A percentile compares a stretch with the other conserved stretches of the same genome.
These are phyloP conservation scores for Zoanthus solanderi DNA, from an alignment of 92 coral and sea anemone species.

Conservation along the genomic window DNA sequence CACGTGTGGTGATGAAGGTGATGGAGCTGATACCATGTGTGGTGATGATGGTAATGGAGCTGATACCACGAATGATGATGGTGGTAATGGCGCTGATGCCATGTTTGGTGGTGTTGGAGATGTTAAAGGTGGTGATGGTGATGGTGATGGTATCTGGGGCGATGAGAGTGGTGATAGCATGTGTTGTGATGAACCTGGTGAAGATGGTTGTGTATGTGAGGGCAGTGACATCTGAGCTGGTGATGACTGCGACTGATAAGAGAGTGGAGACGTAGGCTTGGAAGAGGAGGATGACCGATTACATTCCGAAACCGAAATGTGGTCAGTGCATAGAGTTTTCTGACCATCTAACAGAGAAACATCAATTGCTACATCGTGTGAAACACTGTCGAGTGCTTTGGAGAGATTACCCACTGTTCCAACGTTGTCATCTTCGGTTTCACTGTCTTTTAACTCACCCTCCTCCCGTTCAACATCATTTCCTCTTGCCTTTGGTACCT, in stretches of 20 bases:
- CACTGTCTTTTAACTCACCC: slow-evolving; percentile 39
- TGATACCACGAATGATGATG: not conserved
- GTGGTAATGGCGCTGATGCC: not conserved
- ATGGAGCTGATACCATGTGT: not conserved
- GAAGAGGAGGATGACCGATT: not conserved
- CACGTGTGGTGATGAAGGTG: not conserved
- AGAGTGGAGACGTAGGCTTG: not conserved
- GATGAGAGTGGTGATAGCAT: too few relatives aligned
- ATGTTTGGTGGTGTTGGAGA: too few relatives aligned
- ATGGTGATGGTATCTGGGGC: too few relatives aligned
- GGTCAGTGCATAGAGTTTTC: not conserved
- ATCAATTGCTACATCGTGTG: slow-evolving; percentile 11
- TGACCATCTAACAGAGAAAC: not conserved
- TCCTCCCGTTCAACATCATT: slow-evolving; percentile 45
- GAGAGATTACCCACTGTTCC: not conserved
- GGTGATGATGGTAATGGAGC: not conserved
- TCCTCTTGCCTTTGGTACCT: slow-evolving; percentile 1
- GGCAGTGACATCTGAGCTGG: not conserved
- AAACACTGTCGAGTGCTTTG: not conserved
- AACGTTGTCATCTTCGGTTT: slow-evolving; percentile 22
- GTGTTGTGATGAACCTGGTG: too few relatives aligned
- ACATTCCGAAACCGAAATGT: not conserved
- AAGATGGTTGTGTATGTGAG: too few relatives aligned
- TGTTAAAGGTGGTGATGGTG: too few relatives aligned
- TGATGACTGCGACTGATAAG: not conserved